Percentiles rank a stretch among this genome's conserved stretches.
phyloP scores from a whole-genome alignment of 1,140 invertebrate genomes.

The Cotesia glomerata region DNA sequence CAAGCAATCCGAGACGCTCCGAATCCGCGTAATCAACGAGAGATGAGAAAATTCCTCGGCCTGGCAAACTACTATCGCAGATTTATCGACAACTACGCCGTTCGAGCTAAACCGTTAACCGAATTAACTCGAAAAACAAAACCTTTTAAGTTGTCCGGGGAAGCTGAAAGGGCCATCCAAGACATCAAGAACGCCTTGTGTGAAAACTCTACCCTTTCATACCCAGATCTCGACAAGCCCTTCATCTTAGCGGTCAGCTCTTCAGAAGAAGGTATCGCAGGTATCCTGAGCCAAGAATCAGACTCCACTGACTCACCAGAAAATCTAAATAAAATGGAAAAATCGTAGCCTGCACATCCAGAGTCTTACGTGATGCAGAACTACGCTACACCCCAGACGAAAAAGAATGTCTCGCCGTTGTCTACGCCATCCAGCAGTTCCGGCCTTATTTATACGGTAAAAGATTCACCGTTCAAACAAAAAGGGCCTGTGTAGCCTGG shows the following conservation, averaged over 20 bases:
- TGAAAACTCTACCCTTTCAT: too few relatives aligned
- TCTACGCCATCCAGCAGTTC: slow-evolving; percentile 53
- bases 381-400: slow-evolving; percentile 36
- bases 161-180: not conserved
- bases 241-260: too few relatives aligned
- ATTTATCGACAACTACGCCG: not conserved
- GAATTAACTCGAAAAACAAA: not conserved
- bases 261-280: too few relatives aligned
- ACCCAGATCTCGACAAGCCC: too few relatives aligned
- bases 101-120: not conserved
- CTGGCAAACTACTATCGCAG: not conserved
- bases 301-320: too few relatives aligned
- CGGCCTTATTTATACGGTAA: slow-evolving; percentile 52
- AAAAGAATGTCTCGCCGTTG: slow-evolving; percentile 29
- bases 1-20: not conserved
- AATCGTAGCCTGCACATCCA: slow-evolving; percentile 31
- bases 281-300: too few relatives aligned
- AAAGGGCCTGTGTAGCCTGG: slow-evolving; percentile 56
- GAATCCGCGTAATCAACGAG: not conserved
- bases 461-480: slow-evolving; percentile 56
- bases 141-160: not conserved
- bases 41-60: slow-evolving; percentile 14
- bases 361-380: slow-evolving; percentile 43
- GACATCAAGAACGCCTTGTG: too few relatives aligned
- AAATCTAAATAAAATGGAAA: not conserved